Evolutionary conservation across 92 coral and sea anemone genomes (phyloP), one percentile per base, ranked within the genome.

Genomic region (Parazoanthus atlanticus): DNA sequence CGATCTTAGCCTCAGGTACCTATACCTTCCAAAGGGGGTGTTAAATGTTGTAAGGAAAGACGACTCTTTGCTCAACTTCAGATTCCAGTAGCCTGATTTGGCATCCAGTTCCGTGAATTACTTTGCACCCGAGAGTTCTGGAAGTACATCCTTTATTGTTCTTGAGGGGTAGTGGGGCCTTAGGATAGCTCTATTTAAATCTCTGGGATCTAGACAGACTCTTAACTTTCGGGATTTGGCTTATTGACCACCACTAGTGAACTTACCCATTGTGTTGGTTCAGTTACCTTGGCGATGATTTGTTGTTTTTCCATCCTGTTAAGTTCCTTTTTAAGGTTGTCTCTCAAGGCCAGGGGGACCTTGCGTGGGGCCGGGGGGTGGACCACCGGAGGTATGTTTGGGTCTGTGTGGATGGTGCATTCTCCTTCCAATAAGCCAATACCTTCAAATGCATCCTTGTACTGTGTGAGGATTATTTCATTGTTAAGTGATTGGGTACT

Each of bases 391-490:
- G 47, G n/a, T 33, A 74, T 74, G 25, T 32, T 31, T 74, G 49
- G 78, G 10, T 74, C 29, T 12, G 23, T 74, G 78, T 36, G 10
- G n/a, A 34, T 74, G 10, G 15, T 36, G 4, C 38, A 36, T 74
- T 74, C 49, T 43, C 67, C 67, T 79, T 79, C 84, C 2, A 79
- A 31, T 38, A 79, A 31, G 10, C 84, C 84, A 23, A 79, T 79
- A 80, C 85, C 85, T 17, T 80, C 85, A 8, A 80, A 80, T 3
- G 52, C 31, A 49, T 80, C 85, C 21, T 80, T 80, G 72, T 52
- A 80, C 5, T 80, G 85, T 15, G 85, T 49, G 36, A 73, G 78
- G 21, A 73, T 73, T 31, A 12, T n/a, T 33, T 73, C 46, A 10
- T 73, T 73, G 78, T 33, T 73, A 12, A 73, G 41, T n/a, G 46